Conservation (phyloP, 2,113 vertebrate species). For the Ailurus styani region DNA sequence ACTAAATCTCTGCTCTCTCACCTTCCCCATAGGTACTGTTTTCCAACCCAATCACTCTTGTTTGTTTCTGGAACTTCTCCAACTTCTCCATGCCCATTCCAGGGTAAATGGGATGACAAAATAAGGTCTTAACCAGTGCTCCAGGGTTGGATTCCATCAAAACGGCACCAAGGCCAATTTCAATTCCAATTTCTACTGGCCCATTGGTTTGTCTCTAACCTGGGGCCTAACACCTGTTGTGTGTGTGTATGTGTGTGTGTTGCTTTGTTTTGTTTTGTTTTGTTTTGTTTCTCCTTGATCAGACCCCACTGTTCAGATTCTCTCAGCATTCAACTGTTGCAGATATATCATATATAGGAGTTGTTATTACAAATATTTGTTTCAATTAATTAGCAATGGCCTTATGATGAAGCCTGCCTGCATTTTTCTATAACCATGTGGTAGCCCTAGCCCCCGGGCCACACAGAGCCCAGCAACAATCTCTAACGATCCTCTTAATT, state of each 20-base stretch:
- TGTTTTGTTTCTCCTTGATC: not conserved
- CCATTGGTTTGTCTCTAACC: conserved; percentile 33
- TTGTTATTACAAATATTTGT: conserved; percentile 76
- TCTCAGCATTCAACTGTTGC: conserved; percentile 13
- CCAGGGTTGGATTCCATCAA: not conserved
- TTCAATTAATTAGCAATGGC: conserved; percentile 75
- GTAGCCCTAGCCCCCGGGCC: conserved; percentile 62
- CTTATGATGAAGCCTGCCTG: conserved; percentile 30
- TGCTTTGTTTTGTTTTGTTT: not conserved
- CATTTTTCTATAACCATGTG: conserved; percentile 53
- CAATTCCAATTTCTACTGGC: not conserved
- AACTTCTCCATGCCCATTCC: not conserved
- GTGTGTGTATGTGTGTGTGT: not conserved
- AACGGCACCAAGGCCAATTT: not conserved
- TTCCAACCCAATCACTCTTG: not conserved
- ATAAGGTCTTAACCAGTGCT: not conserved
- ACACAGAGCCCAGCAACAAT: conserved; percentile 60
- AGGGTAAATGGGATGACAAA: not conserved
- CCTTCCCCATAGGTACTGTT: not conserved
- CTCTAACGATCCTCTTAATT: conserved; percentile 77
- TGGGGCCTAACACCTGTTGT: conserved; percentile 17
- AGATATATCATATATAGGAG: conserved; percentile 53
- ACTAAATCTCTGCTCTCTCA: not conserved
- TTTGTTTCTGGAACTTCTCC: not conserved
- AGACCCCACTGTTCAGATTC: conserved; percentile 7